Percentiles rank a stretch among this genome's conserved stretches.
Conservation (phyloP, 2,888 invertebrate genomes). For the Caenorhabditis doughertyi region DNA sequence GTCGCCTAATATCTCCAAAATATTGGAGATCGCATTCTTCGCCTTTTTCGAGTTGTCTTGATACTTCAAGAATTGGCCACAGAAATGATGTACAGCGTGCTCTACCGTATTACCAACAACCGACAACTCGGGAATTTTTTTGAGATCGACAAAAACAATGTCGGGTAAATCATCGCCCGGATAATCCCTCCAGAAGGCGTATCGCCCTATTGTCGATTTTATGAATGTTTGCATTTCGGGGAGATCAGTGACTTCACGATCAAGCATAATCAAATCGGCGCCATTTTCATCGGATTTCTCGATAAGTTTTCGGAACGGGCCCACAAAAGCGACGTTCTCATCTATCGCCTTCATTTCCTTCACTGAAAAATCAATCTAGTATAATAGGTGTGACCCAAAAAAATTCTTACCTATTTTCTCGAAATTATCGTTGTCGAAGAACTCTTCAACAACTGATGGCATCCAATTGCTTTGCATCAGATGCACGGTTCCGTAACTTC, state of each 20-base stretch:
- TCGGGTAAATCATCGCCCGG: conserved; percentile 6
- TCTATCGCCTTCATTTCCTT: conserved; percentile 6
- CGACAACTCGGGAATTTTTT: conserved; percentile 2
- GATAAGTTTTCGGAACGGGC: conserved; percentile 91
- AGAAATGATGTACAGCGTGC: conserved; percentile 28
- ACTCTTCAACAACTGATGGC: conserved; percentile 27
- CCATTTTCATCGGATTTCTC: conserved; percentile 73
- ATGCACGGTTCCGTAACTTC: background rate
- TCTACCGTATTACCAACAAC: conserved; percentile 23
- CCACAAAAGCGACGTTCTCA: conserved; percentile 83
- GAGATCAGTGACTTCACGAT: conserved; percentile 92
- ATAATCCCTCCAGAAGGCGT: conserved; percentile 73
- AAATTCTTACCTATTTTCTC: conserved; percentile 14
- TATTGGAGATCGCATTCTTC: conserved; percentile 75
- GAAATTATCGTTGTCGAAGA: conserved; percentile 20
- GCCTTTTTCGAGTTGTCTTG: conserved; percentile 88
- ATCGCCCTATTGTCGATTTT: conserved; percentile 66
- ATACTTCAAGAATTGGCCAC: conserved; percentile 15
- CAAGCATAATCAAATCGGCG: conserved; percentile 44
- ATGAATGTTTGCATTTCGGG: conserved; percentile 90
- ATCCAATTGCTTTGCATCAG: conserved; percentile 51
- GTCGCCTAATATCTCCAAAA: background rate
- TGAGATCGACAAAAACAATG: conserved; percentile 24
- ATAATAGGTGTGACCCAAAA: background rate
- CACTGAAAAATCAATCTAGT: conserved; percentile 17